Conservation (phyloP, 1,140 invertebrate genomes). For the Euura saliciscinereae region DNA sequence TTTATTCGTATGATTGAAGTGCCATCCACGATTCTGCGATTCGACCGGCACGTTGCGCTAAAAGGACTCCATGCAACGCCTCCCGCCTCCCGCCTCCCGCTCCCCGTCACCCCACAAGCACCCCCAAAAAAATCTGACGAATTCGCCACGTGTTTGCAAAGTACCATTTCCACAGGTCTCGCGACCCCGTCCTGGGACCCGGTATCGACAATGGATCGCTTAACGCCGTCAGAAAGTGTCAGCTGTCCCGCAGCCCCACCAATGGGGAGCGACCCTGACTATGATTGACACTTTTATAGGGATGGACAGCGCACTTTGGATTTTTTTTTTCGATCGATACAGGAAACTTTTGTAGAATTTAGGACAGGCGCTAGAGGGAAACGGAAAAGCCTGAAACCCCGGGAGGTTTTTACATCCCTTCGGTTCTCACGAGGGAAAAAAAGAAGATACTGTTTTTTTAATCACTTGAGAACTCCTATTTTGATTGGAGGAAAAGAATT, state of each 20-base stretch:
- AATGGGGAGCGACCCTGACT: conserved; percentile 27
- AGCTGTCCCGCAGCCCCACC: conserved; percentile 41
- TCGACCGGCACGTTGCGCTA: too few species aligned
- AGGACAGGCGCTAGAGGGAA: neutral
- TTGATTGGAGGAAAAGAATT: neutral
- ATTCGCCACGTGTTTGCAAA: neutral
- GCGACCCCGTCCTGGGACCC: neutral
- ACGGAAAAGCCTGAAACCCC: neutral
- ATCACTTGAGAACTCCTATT: neutral
- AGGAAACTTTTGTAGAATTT: neutral
- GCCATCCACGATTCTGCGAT: neutral
- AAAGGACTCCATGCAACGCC: too few species aligned
- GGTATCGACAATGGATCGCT: conserved; percentile 48
- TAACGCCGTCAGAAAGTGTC: conserved; percentile 44
- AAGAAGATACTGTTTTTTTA: too few species aligned
- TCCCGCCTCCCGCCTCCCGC: too few species aligned
- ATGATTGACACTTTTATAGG: conserved; percentile 57
- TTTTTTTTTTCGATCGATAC: neutral
- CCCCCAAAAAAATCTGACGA: neutral
- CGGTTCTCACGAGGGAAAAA: too few species aligned
- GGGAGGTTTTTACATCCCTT: neutral
- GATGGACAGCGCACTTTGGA: conserved; percentile 18
- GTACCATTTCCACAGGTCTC: neutral
- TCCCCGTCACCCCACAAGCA: neutral
- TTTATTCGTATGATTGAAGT: conserved; percentile 4